Conservation (phyloP, 2,797 vertebrate genomes). For the Caiman crocodilus region DNA sequence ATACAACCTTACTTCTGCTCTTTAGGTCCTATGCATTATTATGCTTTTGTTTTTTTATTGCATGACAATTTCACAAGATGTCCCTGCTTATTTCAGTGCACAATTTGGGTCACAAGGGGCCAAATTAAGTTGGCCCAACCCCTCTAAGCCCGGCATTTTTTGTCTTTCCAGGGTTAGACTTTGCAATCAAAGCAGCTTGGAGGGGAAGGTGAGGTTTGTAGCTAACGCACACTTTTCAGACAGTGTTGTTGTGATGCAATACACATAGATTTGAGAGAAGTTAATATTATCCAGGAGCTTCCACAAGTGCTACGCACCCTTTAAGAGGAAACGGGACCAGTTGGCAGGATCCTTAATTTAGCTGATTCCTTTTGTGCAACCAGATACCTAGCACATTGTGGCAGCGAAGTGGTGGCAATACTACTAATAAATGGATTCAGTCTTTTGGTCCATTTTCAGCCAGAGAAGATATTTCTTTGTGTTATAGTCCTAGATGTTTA, state of each 20-base stretch:
- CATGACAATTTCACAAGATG: not conserved
- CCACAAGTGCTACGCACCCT: slow-evolving; percentile 59
- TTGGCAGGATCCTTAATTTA: slow-evolving; percentile 67
- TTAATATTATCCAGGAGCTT: slow-evolving; percentile 50
- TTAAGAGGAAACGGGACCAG: slow-evolving; percentile 35
- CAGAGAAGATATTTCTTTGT: slow-evolving; percentile 55
- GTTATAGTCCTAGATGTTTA: slow-evolving; percentile 43
- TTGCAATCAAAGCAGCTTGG: slow-evolving; percentile 47
- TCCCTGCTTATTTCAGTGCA: slow-evolving; percentile 11
- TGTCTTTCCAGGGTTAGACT: slow-evolving; percentile 37
- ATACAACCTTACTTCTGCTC: not conserved
- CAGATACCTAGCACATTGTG: slow-evolving; percentile 28
- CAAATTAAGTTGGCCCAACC: slow-evolving; percentile 37
- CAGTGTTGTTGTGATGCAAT: slow-evolving; percentile 55
- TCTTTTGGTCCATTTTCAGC: slow-evolving; percentile 34
- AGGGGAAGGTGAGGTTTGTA: slow-evolving; percentile 12
- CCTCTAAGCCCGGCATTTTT: slow-evolving; percentile 46
- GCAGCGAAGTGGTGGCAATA: slow-evolving; percentile 42
- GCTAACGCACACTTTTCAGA: slow-evolving; percentile 32
- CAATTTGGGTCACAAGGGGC: not conserved
- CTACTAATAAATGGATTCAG: slow-evolving; percentile 53
- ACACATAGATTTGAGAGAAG: slow-evolving; percentile 48
- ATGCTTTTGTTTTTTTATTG: not conserved
- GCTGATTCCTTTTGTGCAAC: slow-evolving; percentile 50
- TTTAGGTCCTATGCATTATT: not conserved